Percentiles rank a stretch among this genome's conserved stretches.
phyloP scores from a whole-genome alignment of 2,113 vertebrate species.

The Peromyscus maniculatus region DNA sequence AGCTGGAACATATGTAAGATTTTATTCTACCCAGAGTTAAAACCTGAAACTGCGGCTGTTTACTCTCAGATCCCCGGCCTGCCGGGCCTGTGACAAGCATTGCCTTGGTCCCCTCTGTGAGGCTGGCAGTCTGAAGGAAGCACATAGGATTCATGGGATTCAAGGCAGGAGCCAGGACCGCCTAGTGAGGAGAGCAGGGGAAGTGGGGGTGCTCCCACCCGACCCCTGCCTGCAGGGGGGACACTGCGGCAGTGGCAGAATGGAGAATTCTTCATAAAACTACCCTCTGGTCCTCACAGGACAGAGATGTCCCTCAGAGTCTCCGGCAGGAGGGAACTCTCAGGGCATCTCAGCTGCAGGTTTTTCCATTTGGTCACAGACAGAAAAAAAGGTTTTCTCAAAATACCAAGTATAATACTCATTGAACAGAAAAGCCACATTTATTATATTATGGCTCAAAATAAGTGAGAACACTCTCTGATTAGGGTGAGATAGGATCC shows the following conservation, averaged over 20 bases:
- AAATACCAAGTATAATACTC: neutral
- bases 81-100: neutral
- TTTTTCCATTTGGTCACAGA: neutral
- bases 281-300: neutral
- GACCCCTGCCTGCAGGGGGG: neutral
- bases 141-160: fast-evolving
- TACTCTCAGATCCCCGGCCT: fast-evolving
- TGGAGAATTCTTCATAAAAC: no score
- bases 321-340: neutral
- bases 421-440: neutral
- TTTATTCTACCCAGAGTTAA: fast-evolving
- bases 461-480: neutral
- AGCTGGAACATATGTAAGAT: slow-evolving; percentile 84
- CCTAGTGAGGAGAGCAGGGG: neutral
- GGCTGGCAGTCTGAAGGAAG: fast-evolving
- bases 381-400: neutral
- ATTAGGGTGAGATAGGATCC: no score
- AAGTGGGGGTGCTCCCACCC: neutral
- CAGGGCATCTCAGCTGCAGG: fast-evolving
- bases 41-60: neutral
- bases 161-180: neutral
- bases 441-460: neutral
- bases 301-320: neutral
- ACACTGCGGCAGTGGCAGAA: fast-evolving
- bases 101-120: neutral